Evolutionary conservation across 2,888 invertebrate species (phyloP).

Genomic region (Drosophila recens): DNA sequence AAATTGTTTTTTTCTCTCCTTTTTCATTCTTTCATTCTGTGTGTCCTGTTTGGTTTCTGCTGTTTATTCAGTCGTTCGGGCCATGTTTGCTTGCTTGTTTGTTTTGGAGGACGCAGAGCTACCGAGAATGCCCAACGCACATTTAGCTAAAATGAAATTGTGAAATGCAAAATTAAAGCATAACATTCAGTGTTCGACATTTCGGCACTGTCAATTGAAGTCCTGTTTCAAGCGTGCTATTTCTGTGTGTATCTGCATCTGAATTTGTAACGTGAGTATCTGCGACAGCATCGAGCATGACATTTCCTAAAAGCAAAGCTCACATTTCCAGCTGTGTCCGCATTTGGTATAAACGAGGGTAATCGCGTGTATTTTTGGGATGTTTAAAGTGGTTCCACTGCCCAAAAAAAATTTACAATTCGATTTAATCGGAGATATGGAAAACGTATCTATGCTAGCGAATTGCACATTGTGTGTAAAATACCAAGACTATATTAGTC

Average conservation of each 20-base stretch:
- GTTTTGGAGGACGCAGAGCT: conserved; percentile 30
- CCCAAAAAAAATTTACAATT: background rate
- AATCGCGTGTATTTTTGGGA: background rate
- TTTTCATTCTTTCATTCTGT: conserved; percentile 8
- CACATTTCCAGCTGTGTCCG: conserved; percentile 28
- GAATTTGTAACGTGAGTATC: conserved; percentile 6
- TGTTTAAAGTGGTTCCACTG: background rate
- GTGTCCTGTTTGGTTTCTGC: conserved; percentile 57
- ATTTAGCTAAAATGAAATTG: conserved; percentile 42
- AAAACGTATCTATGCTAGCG: background rate
- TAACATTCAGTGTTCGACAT: conserved; percentile 50
- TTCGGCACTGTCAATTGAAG: conserved; percentile 38
- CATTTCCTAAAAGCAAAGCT: conserved; percentile 33
- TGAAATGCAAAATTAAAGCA: conserved; percentile 70
- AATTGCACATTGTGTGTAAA: too few relatives aligned
- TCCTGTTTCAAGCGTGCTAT: conserved; percentile 38
- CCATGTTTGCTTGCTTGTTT: conserved; percentile 57
- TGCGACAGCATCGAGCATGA: conserved; percentile 21
- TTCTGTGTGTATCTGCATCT: conserved; percentile 33
- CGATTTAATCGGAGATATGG: background rate
- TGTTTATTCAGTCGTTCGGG: conserved; percentile 74
- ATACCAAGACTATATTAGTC: background rate
- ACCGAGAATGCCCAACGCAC: conserved; percentile 29
- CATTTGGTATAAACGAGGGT: background rate
- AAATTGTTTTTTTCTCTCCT: conserved; percentile 56